Base-by-base conservation (phyloP, 2,888 invertebrate species). In the Drosophila anceps region DNA sequence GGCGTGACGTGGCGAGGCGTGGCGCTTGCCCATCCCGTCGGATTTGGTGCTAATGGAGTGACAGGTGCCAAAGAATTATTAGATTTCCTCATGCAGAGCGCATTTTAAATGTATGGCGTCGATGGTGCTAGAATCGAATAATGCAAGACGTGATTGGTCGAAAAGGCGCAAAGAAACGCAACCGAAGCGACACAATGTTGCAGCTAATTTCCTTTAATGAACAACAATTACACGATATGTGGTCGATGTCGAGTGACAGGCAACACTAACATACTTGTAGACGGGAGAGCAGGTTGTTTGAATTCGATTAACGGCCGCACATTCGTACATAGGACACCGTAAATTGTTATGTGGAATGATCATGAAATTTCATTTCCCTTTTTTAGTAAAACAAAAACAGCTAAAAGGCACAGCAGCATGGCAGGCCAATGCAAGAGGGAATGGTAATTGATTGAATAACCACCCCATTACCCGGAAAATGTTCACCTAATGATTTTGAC, bases 321-420 rank as follows among this genome's bases (percentile, higher is more conserved):
- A 13, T 20, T 18, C 20, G 15, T 10, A 24, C 33, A 29, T 15
- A 29, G 18, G 31, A 59, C 15, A 39, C 12, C 43, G 5, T 18
- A 60, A 51, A 57, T 62, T 20, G 51, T 61, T 48, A 60, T 76
- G 76, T 77, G 80, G 74, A 78, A 86, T 69, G 80, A 83, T 82
- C 85, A 79, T 90, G 84, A 90, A 91, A 91, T 90, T 81, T 81
- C 74, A 90, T 89, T 90, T 90, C 91, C 91, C 81, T 46, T 27
- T 69, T 73, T 79, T 46, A 46, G 20, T 24, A 44, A 15, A 65
- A 46, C 57, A 57, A 51, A 15, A 65, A 39, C 53, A 55, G 33
- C 50, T 46, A n/a, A 24, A 27, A 41, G 48, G 10, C 29, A 24
- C 24, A 24, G 15, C 20, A 55, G 10, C 20, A 24, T 18, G 15